phyloP scores from a whole-genome alignment of 2,113 vertebrate species.

The Gopherus flavomarginatus region DNA sequence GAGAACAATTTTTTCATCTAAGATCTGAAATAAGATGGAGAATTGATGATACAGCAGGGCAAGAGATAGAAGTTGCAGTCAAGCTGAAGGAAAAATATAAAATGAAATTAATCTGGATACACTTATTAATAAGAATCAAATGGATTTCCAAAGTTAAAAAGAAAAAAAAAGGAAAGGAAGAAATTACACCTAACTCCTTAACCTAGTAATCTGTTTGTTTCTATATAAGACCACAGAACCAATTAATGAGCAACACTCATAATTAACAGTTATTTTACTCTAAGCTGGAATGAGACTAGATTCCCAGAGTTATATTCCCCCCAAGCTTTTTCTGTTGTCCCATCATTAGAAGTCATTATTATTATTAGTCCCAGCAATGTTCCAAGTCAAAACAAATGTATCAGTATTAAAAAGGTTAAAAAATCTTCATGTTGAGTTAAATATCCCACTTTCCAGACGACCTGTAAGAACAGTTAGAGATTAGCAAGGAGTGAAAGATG shows the following conservation, averaged over 20 bases:
- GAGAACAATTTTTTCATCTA: background rate
- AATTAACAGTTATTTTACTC: background rate
- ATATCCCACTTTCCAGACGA: background rate
- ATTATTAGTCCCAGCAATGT: background rate
- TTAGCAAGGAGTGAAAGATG: background rate
- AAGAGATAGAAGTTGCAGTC: background rate
- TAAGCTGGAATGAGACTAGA: no score
- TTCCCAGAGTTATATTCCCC: background rate
- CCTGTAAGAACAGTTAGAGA: background rate
- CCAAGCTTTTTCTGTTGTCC: background rate
- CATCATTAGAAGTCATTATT: background rate
- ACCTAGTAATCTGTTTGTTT: background rate
- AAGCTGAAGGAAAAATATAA: background rate
- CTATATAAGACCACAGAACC: background rate
- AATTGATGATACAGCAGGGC: background rate
- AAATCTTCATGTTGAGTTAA: background rate
- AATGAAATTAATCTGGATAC: background rate
- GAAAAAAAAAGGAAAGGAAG: background rate
- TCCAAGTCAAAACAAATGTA: background rate
- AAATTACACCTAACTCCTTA: background rate
- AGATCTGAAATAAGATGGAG: background rate
- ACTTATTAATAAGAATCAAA: background rate
- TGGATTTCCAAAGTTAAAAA: background rate
- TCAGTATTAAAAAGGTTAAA: background rate
- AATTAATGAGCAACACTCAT: background rate